Evolutionary conservation across 2,888 invertebrate genomes (phyloP), one percentile per base, ranked within the genome.

Genomic region (Chrysomela aeneicollis): DNA sequence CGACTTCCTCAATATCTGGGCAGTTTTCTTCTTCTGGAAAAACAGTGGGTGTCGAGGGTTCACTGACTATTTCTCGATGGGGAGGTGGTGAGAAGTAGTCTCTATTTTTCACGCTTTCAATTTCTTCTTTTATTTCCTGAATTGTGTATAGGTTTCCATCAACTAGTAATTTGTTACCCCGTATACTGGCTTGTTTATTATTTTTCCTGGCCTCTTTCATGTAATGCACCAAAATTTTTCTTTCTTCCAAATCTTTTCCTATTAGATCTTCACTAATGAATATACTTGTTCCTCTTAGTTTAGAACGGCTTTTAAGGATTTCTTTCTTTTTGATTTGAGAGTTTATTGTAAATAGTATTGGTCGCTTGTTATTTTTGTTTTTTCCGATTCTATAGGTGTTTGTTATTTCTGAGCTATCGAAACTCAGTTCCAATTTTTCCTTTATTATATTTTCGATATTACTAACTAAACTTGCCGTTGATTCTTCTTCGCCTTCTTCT

Each of bases 311-410:
- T 30, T 35, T 30, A 4, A 59, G 52, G 15, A 59, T 51, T 51
- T 42, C 30, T 19, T 18, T 50, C 21, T 42, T 50, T 19, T 32
- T 50, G 10, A 47, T 46, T 18, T 47, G 32, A 9, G 47, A 49
- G 26, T 42, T 30, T 3, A 59, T 19, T 19, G 42, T 47, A 9
- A 55, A 4, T n/a, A 55, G 35, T 8, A 37, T 59, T 30, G 60
- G 60, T n/a, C 60, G 17, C 19, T 35, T 18, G 6, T 21, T 15
- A 3, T 17, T 52, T 51, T 9, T n/a, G n/a, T 12, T 12, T 51
- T 52, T 59, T 30, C 51, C 51, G n/a, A 59, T 50, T 37, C 60
- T 30, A 42, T 22, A 59, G n/a, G 49, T n/a, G 47, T 59, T 59
- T 35, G 32, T 46, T 50, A 59, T 59, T 18, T 59, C 32, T 1